Base-by-base conservation (phyloP, 1,140 invertebrate species). In the Nomia melanderi region DNA sequence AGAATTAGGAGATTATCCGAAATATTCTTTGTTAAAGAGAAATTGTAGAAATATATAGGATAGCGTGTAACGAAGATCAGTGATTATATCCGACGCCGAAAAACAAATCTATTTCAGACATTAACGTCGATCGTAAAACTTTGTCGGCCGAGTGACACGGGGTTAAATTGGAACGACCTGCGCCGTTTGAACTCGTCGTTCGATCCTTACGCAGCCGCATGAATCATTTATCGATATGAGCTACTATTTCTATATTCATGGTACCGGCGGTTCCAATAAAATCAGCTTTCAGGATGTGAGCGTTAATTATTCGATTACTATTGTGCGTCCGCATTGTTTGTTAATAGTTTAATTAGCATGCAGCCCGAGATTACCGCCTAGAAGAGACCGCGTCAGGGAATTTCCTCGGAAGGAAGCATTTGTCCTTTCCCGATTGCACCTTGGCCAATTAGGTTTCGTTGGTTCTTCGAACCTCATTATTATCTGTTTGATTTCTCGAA, bases 261-360 rank as follows among this genome's bases (percentile, higher is more conserved):
- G 33, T 20, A 5, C 4, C 29, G 14, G n/a, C 31, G 33, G 25
- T 17, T 29, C 12, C 23, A 64, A 54, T 64, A 12, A 64, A 56
- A 56, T 56, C 20, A 20, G 41, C 14, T 41, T 29, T 41, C 47
- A 41, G 25, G 7, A 33, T 41, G 14, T 11, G 20, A 3, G 27
- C 11, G 31, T 25, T 25, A 27, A 63, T 44, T 7, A 33, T 72
- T 36, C 11, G 50, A 6, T 23, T 41, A 31, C 39, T 41, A 25
- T 25, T 53, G 20, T 11, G 36, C 7, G 0, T 20, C 1, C 11
- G 8, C 14, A 74, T 74, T 74, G 50, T 74, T 65, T 74, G 62
- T 14, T 66, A 74, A 74, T 74, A 12, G 41, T 31, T 39, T 14
- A 33, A 76, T 76, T 76, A 47, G n/a, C 39, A 59, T 23, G 69